phyloP scores from a whole-genome alignment of 2,888 invertebrate genomes.

The Loripinus fragilis region DNA sequence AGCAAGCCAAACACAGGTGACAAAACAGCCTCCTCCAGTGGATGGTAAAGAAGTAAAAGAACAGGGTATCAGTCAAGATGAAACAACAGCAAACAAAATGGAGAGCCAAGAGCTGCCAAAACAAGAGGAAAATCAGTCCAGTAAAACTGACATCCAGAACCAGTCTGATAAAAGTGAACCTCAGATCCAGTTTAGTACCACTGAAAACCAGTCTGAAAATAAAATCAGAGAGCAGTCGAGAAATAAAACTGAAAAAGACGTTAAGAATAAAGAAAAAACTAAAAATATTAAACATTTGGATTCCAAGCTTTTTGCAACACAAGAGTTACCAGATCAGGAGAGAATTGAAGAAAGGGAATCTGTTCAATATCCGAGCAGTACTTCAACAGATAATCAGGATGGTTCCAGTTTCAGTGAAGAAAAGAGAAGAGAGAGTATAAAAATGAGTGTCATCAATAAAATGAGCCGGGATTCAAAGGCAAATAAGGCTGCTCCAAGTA shows the following conservation, averaged over 20 bases:
- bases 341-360: background rate
- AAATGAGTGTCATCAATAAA: background rate
- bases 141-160: background rate
- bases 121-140: conserved; percentile 4
- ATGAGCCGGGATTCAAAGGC: background rate
- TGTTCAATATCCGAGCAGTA: background rate
- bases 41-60: background rate
- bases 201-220: background rate
- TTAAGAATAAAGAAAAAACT: background rate
- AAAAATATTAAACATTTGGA: background rate
- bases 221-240: background rate
- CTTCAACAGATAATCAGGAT: background rate
- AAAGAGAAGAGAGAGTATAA: background rate
- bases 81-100: background rate
- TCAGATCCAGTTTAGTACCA: background rate
- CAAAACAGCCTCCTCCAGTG: background rate
- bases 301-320: conserved; percentile 8
- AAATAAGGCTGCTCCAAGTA: background rate
- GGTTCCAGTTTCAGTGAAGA: background rate
- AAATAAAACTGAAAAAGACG: conserved; percentile 5
- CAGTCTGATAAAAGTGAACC: background rate
- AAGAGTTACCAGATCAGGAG: background rate
- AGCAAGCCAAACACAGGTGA: background rate
- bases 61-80: background rate
- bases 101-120: background rate